Percentiles rank a stretch among this genome's conserved stretches.
phyloP scores from a whole-genome alignment of 2,797 vertebrate species.

The Crenuchus spilurus region DNA sequence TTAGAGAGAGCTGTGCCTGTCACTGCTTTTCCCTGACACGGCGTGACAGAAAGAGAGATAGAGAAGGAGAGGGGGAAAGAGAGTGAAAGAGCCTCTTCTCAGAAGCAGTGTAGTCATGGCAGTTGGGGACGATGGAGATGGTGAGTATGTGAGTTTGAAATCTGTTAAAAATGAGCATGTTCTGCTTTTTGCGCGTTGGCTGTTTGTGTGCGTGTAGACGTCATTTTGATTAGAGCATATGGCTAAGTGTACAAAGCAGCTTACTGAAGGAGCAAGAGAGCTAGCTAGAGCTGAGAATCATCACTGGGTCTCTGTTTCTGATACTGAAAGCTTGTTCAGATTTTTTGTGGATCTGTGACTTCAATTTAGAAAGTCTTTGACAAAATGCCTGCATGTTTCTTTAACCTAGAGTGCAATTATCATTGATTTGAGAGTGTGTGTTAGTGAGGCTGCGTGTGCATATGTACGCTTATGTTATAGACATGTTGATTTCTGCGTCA shows the following conservation, averaged over 20 bases:
- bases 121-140: constrained; percentile 64
- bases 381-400: neutral
- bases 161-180: neutral
- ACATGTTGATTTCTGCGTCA: constrained; percentile 66
- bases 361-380: neutral
- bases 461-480: neutral
- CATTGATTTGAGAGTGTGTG: neutral
- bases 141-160: constrained; percentile 51
- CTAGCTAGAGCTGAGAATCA: neutral
- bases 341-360: neutral
- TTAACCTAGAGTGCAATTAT: neutral
- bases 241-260: neutral
- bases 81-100: constrained; percentile 48
- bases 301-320: neutral
- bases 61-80: constrained; percentile 35
- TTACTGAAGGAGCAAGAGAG: constrained; percentile 9
- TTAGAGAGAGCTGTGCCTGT: constrained; percentile 73
- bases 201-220: neutral
- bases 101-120: constrained; percentile 64
- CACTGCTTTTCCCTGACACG: constrained; percentile 75
- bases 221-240: neutral
- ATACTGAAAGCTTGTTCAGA: neutral
- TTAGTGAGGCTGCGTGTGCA: neutral
- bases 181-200: neutral
- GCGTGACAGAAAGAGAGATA: constrained; percentile 64